Evolutionary conservation across 1,140 invertebrate species (phyloP), one percentile per base, ranked within the genome.

Genomic region (Orchesella cincta): DNA sequence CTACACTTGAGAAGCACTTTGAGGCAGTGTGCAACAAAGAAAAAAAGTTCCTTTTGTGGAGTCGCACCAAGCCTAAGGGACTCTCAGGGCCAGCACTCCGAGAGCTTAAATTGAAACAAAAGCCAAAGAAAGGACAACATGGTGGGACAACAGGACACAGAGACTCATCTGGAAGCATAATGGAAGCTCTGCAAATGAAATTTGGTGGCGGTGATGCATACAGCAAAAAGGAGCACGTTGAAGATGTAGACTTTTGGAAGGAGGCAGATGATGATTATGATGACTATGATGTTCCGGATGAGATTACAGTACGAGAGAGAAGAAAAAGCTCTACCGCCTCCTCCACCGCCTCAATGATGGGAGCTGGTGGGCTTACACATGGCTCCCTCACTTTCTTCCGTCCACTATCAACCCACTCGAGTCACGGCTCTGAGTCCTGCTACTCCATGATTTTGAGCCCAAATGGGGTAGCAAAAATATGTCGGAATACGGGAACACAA

Each of bases 1-100:
- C 91, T 0, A 90, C 91, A 78, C 91, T 94, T 70, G 93, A 94
- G 83, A 90, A 92, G 20, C 92, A 94, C 82, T 95, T 94, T 83
- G 92, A 94, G 83, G 89, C 39, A 31, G 90, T 94, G 0, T 94
- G 93, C 82, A 88, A 90, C 54, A 89, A 89, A 75, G 92, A 93
- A 83, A 90, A 91, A 0, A 89, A 89, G 54, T 95, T 94, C 81
- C 84, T 95, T 20, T 85, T 94, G 0, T 94, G 93, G 93, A 88
- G 93, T 51, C 93, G 93, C 83, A 89, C 90, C 91, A 0, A 92
- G 91, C 0, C 91, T 89, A 46, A 83, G 91, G 29, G 86, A 85
- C 0, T 89, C 89, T 73, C 85, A 87, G 1, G 86, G 88, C 1
- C 88, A 88, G 74, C 85, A 88, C 54, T 88, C 88, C 39, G 85